Base-by-base conservation (phyloP, 2,797 vertebrate species). In the Pseudotriccus pelzelni region DNA sequence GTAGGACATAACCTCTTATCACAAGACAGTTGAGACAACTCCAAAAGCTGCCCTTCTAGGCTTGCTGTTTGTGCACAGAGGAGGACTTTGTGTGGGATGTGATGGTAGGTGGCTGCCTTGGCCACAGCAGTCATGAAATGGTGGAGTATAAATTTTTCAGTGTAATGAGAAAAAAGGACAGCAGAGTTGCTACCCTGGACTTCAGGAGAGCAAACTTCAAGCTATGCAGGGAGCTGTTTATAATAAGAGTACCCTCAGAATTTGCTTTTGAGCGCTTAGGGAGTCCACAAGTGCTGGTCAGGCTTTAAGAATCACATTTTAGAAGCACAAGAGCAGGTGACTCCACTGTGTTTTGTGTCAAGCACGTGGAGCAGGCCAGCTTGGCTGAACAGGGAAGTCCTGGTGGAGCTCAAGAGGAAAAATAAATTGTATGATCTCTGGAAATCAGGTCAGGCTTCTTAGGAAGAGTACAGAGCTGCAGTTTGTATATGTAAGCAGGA, bases 81-180 rank as follows among this genome's bases (percentile, higher is more conserved):
- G 5, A 41, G 69, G 12, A 43, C 13, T 66, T 59, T 72, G 0
- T 21, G 30, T 41, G 52, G 59, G 25, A 36, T 66, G 25, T 28
- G 16, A 19, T 47, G 22, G 34, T 12, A 14, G 22, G 34, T 59
- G 66, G 30, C 66, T 78, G 66, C 46, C 25, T 32, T 46, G 52
- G 52, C 50, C 52, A 46, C 59, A 36, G 21, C 0, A 0, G 36
- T 19, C 0, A 0, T 47, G 46, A 52, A 52, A 41, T 12, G 24
- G 12, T 16, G 41, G 12, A 46, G 25, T 12, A 24, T 24, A n/a
- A 47, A 21, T 41, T 47, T 4, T 47, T 41, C 39, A 41, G 39
- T 28, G 58, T 44, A 14, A 83, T 22, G 24, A 76, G 43, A 16
- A 27, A 23, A 64, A 59, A 78, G 18, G 18, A 66, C 18, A 64